Conservation (phyloP, 2,888 invertebrate species). For the Acleris sparsana region DNA sequence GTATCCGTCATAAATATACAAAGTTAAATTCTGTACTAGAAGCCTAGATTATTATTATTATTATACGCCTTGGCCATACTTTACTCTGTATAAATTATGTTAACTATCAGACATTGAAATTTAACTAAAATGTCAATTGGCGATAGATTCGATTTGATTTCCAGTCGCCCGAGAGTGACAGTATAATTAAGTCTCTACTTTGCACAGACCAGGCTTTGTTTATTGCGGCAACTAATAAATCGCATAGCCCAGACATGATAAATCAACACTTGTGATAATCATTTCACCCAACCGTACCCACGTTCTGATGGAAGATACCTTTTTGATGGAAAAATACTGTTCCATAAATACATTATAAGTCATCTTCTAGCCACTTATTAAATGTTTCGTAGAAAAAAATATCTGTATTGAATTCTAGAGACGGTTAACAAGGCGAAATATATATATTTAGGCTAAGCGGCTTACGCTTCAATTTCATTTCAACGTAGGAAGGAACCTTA, state of each 20-base stretch:
- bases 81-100: conserved; percentile 14
- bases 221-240: conserved; percentile 61
- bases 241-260: conserved; percentile 57
- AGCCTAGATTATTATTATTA: not conserved
- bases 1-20: not conserved
- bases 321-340: conserved; percentile 1
- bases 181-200: conserved; percentile 69
- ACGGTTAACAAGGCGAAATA: not conserved
- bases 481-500: not conserved
- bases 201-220: conserved; percentile 59
- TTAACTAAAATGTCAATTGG: conserved; percentile 45
- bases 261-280: conserved; percentile 53
- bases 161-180: conserved; percentile 58
- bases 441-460: not conserved
- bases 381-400: too few species aligned
- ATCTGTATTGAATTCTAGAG: too few species aligned
- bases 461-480: too few species aligned
- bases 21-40: not conserved
- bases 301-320: not conserved
- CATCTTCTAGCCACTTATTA: too few species aligned
- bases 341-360: too few species aligned
- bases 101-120: conserved; percentile 35
- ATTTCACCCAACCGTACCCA: conserved; percentile 24
- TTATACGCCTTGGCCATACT: not conserved
- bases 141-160: conserved; percentile 63